phyloP scores from a whole-genome alignment of 2,888 invertebrate genomes.

The Drosophila macrospina region DNA sequence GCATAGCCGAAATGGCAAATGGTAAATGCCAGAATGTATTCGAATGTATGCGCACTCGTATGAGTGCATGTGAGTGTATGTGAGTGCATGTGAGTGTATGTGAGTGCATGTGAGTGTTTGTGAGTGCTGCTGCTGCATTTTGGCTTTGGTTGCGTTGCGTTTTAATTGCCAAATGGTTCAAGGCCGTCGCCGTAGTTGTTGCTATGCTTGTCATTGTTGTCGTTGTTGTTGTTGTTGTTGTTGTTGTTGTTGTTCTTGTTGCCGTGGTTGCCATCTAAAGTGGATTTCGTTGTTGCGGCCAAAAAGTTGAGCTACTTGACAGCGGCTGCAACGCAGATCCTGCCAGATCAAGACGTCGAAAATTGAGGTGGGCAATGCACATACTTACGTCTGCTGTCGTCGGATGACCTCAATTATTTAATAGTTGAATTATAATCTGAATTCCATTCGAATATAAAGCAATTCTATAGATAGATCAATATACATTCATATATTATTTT shows the following conservation, averaged over 20 bases:
- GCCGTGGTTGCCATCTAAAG: constrained; percentile 56
- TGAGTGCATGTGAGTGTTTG: constrained; percentile 11
- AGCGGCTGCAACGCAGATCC: constrained; percentile 42
- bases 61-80: constrained; percentile 4
- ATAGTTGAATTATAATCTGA: background rate
- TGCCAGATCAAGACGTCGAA: constrained; percentile 34
- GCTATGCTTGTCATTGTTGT: background rate
- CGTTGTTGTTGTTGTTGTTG: constrained; percentile 7
- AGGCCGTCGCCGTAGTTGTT: constrained; percentile 48
- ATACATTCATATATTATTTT: background rate
- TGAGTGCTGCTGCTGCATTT: constrained; percentile 28
- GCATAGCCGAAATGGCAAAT: constrained; percentile 25
- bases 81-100: constrained; percentile 1
- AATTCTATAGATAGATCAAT: background rate
- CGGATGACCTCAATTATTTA: constrained; percentile 31
- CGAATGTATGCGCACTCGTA: background rate
- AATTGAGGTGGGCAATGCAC: constrained; percentile 17
- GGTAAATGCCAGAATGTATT: constrained; percentile 30
- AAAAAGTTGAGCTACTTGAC: constrained; percentile 50
- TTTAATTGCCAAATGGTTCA: constrained; percentile 80
- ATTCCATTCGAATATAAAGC: background rate
- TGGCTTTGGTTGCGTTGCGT: constrained; percentile 43
- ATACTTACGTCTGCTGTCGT: background rate
- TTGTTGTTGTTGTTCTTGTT: constrained; percentile 3
- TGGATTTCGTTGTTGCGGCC: constrained; percentile 69